Base-by-base conservation (phyloP, 1,140 invertebrate species). In the Bombus polaris region DNA sequence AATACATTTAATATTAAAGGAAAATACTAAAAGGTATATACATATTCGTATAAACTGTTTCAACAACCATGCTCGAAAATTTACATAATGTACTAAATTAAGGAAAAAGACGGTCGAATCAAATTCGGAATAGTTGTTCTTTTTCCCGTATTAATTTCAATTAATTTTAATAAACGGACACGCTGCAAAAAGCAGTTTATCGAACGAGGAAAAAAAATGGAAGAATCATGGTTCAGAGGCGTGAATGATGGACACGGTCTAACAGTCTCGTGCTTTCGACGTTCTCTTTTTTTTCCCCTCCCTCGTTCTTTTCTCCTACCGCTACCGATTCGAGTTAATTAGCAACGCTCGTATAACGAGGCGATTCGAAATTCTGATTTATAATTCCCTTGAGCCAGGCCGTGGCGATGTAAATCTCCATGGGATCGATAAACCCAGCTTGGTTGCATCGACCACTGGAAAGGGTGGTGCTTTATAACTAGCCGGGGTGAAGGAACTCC, bases 401-500 rank as follows among this genome's bases (percentile, higher is more conserved):
- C 82, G 62, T 92, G 91, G 90, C 90, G 92, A 94, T 94, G 92
- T 91, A 94, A 94, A 94, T 94, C 91, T 92, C 83, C 76, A 71
- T 32, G 44, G 81, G 93, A 93, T 94, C 93, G 93, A 94, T 94
- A 94, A 93, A 91, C 87, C 80, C 89, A 89, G 90, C 86, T 85
- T 82, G 88, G 70, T 90, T 79, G 88, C 90, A 88, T 92, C 87
- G 87, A 82, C 86, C 87, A 87, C 72, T 71, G 72, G 89, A 73
- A 91, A 93, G 77, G 91, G 93, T 90, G 85, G 91, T 90, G 91
- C 91, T 92, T 94, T 94, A 91, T 90, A 92, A 89, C 88, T 90
- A 82, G 86, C 89, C 81, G 93, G 88, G 94, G 94, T 95, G 91
- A 95, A 95, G 91, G 92, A 95, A 94, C 94, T 93, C 93, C 89